Conservation (phyloP, 2,888 invertebrate genomes). For the Cylloceria caligata region DNA sequence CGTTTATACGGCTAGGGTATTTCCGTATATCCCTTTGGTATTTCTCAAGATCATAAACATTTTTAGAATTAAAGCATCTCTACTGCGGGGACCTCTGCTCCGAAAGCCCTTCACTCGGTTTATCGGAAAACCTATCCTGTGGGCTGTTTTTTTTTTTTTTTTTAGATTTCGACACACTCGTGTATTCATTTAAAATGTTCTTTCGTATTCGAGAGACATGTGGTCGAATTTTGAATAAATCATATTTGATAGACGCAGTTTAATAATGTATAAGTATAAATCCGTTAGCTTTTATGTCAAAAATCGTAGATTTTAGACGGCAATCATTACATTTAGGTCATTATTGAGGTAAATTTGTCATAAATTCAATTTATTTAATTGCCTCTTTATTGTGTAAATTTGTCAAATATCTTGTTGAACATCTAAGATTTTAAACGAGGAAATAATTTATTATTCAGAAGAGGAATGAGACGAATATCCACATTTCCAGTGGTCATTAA, state of each 20-base stretch:
- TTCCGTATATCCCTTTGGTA: background rate
- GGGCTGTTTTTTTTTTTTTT: background rate
- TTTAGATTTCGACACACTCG: background rate
- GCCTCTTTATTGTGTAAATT: background rate
- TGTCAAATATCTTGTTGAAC: background rate
- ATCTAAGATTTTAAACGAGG: background rate
- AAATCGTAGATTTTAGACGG: no score
- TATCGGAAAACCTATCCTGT: background rate
- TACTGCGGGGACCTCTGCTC: background rate
- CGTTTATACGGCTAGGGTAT: slow-evolving; percentile 44
- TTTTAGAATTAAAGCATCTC: background rate
- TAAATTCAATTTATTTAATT: no score
- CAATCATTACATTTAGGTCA: no score
- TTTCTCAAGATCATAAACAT: background rate
- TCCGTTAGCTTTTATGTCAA: no score
- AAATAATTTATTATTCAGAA: background rate
- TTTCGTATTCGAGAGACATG: no score
- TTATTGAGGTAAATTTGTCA: no score
- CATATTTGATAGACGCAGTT: no score
- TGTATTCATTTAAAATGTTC: no score
- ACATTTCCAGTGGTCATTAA: background rate
- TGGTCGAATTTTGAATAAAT: no score
- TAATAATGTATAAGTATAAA: no score
- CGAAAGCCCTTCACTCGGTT: background rate
- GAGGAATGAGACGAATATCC: background rate